Evolutionary conservation across 1,140 invertebrate genomes (phyloP).

Genomic region (Agraylea sexmaculata): DNA sequence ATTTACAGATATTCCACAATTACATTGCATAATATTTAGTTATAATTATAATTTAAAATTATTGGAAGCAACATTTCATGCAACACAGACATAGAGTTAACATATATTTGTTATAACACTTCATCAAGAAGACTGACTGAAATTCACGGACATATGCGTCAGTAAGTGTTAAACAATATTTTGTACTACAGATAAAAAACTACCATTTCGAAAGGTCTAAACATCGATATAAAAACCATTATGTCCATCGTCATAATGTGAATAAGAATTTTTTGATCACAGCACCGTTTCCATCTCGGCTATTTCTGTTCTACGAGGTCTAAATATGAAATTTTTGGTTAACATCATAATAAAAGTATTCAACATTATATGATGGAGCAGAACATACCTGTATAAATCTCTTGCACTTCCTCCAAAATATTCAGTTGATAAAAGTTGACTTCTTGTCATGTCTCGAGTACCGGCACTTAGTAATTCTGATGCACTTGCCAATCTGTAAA

Average conservation of each 20-base stretch:
- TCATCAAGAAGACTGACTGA: not conserved
- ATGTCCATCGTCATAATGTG: not conserved
- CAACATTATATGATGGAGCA: not conserved
- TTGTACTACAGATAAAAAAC: not conserved
- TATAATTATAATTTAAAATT: no score
- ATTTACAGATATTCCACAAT: no score
- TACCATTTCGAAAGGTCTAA: not conserved
- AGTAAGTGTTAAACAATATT: not conserved
- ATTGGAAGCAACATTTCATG: no score
- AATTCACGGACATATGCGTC: not conserved
- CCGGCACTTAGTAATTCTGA: conserved; percentile 28
- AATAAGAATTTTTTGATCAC: conserved; percentile 40
- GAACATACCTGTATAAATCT: conserved; percentile 33
- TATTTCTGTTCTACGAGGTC: conserved; percentile 55
- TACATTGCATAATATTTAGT: no score
- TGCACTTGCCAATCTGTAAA: conserved; percentile 29
- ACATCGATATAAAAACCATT: not conserved
- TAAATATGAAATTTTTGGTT: conserved; percentile 26
- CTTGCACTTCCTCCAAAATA: conserved; percentile 32
- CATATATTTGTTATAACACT: conserved; percentile 14
- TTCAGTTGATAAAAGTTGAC: conserved; percentile 18
- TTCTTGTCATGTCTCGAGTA: conserved; percentile 20
- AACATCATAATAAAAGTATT: conserved; percentile 10
- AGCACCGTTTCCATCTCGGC: conserved; percentile 84
- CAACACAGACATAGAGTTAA: conserved; percentile 39